Evolutionary conservation across 2,797 vertebrate genomes (phyloP), one percentile per base, ranked within the genome.

Genomic region (Gastrophryne carolinensis): DNA sequence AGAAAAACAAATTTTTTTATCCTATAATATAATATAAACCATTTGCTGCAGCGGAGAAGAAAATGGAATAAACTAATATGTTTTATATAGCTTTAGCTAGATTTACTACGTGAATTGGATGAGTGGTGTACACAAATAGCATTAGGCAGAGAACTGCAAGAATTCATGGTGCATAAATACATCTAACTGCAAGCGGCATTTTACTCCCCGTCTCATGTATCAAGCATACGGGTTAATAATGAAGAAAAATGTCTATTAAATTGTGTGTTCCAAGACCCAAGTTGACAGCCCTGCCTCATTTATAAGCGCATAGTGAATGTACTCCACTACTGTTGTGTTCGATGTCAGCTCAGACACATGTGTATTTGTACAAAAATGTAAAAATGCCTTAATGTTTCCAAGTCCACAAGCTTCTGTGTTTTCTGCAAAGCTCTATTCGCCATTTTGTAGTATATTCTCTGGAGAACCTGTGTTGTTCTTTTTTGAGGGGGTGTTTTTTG

Each of bases 241-340:
- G 62, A 64, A 32, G 62, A 49, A 47, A 47, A 49, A 64, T 64
- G 39, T 47, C 39, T 32, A 29, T 47, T 32, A 49, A 64, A 64
- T 64, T 64, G 39, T 19, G 32, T 39, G n/a, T 64, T n/a, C 13
- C 8, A 72, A 62, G 80, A 80, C 41, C 57, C 2, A 0, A 0
- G 15, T 11, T 81, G 73, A 69, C 29, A 81, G 80, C 70, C 35
- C 53, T 0, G 0, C 66, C 1, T 12, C 37, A n/a, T 67, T 10
- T 53, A 21, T 6, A 0, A 8, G 56, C 2, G 44, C 49, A 35
- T 53, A 37, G 64, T 0, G 0, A 37, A 67, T 67, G 47, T 53
- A 37, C 13, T 52, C 11, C 2, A 37, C n/a, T 12, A 35, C 19
- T 53, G 47, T 26, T 53, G 64, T 52, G 44, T 67, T 67, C 26